Evolutionary conservation across 1,140 invertebrate species (phyloP).

Genomic region (Magallana ariakensis): DNA sequence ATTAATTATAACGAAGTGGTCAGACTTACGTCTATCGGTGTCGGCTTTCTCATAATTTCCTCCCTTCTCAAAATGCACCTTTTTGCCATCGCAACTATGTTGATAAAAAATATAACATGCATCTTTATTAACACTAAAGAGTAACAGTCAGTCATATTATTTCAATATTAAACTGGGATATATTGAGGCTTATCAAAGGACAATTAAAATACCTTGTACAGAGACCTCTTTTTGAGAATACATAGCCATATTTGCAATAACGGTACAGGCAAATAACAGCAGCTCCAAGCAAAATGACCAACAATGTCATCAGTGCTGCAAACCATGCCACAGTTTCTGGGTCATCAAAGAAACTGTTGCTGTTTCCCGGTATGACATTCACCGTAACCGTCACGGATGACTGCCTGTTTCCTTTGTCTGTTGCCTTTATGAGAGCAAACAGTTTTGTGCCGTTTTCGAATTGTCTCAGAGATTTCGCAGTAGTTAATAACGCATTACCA

Average conservation of each 20-base stretch:
- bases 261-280: not conserved
- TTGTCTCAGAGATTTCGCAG: not conserved
- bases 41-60: not conserved
- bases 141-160: not conserved
- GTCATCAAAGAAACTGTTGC: conserved; percentile 9
- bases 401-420: not conserved
- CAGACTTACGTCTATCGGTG: not conserved
- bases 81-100: not conserved
- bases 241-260: conserved; percentile 18
- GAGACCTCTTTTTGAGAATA: not conserved
- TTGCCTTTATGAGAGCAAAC: not conserved
- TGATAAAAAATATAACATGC: not conserved
- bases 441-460: conserved; percentile 17
- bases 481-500: not conserved
- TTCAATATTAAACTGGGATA: not conserved
- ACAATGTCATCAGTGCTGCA: not conserved
- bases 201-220: not conserved
- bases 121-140: not conserved
- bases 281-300: not conserved
- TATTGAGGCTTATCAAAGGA: not conserved
- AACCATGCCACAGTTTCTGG: conserved; percentile 18
- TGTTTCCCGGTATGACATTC: not conserved
- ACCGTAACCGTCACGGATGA: conserved; percentile 12
- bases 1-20: too few relatives aligned
- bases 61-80: not conserved